Conservation (phyloP, 2,113 vertebrate species). For the Cavia aperea region DNA sequence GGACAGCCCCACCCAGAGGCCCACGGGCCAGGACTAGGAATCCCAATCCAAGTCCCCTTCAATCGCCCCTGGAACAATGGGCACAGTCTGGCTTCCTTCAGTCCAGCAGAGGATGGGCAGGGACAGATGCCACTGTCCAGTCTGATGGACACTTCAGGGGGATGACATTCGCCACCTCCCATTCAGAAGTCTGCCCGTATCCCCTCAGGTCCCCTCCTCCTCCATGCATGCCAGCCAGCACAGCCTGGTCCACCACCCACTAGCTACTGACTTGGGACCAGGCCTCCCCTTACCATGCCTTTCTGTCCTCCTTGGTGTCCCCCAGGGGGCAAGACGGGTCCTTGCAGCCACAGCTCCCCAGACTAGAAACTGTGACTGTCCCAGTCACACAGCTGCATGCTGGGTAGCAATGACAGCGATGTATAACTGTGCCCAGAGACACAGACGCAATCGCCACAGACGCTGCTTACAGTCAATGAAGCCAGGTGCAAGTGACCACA, state of each 20-base stretch:
- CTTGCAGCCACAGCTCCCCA: background rate
- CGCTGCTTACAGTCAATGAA: background rate
- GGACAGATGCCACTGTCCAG: background rate
- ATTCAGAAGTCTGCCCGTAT: background rate
- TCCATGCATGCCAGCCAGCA: background rate
- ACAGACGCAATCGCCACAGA: rapidly evolving
- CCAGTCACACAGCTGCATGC: background rate
- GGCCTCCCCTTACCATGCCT: background rate
- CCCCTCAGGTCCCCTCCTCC: background rate
- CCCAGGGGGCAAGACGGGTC: background rate
- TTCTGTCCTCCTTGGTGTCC: background rate
- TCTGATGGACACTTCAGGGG: background rate
- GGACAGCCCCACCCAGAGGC: background rate
- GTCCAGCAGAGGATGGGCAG: background rate
- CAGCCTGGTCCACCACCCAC: background rate
- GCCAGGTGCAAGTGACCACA: background rate
- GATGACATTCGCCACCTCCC: background rate
- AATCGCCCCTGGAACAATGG: too few relatives aligned
- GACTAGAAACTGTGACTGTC: background rate
- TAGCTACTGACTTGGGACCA: rapidly evolving
- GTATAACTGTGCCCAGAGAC: rapidly evolving
- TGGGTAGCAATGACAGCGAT: rapidly evolving
- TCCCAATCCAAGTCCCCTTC: background rate
- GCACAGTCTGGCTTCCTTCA: background rate
- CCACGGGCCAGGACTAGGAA: background rate